Conservation (phyloP, 2,113 vertebrate species). For the Catharus minimus region DNA sequence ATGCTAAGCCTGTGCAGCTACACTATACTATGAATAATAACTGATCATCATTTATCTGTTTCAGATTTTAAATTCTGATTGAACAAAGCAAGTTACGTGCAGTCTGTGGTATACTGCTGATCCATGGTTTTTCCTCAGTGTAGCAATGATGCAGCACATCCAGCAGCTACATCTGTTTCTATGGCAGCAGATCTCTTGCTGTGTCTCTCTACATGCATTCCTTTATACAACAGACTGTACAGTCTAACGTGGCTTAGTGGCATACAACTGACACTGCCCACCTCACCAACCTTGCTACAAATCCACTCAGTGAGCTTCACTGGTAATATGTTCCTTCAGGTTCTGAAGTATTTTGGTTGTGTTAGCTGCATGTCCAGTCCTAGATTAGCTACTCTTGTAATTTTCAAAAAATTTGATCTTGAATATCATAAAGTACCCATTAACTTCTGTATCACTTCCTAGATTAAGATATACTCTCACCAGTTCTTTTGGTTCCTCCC, state of each 20-base stretch:
- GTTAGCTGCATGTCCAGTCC: neutral
- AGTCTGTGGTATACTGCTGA: neutral
- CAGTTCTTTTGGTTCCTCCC: neutral
- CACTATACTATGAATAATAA: neutral
- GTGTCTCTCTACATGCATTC: conserved; percentile 14
- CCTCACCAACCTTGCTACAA: neutral
- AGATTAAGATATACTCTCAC: neutral
- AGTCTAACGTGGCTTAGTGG: neutral
- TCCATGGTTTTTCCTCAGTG: neutral
- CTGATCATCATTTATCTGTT: neutral
- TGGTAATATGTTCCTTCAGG: neutral
- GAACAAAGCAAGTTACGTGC: neutral
- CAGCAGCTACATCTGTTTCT: conserved; percentile 34
- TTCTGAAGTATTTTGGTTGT: neutral
- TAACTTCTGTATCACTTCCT: neutral
- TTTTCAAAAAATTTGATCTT: neutral
- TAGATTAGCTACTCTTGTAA: neutral
- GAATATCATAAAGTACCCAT: neutral
- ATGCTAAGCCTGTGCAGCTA: neutral
- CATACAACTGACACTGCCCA: neutral
- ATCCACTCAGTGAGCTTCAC: neutral
- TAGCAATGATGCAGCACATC: neutral
- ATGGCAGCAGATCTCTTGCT: conserved; percentile 51
- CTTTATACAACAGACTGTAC: neutral
- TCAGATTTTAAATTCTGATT: neutral